Evolutionary conservation across 2,113 vertebrate species (phyloP), one percentile per base, ranked within the genome.

Genomic region (Sander vitreus): DNA sequence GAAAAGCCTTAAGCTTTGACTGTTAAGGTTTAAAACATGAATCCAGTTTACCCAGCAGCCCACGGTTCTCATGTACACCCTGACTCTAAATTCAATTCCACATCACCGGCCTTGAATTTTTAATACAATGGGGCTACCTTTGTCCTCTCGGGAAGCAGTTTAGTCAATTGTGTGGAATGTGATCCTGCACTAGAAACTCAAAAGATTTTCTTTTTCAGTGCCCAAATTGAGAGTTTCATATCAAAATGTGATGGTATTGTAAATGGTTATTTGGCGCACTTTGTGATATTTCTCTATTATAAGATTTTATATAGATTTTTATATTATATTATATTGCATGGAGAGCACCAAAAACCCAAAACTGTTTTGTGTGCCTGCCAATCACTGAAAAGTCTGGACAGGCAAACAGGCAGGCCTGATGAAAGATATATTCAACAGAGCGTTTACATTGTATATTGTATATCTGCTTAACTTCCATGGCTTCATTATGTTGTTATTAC

Each of bases 31-130:
- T 92, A 73, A 74, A 87, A 86, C 48, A 54, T 59, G 66, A 88
- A 74, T 67, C 63, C 57, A 58, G 79, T 78, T 82, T 87, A 65
- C 64, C 80, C 78, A 64, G 62, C 48, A 76, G 69, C 74, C 70
- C 64, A 39, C 57, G n/a, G 57, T 81, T 86, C 68, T 74, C 30
- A 16, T 36, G 36, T 11, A 67, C 80, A 64, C 88, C 67, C 73
- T 74, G 76, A 88, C 75, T 91, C 83, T 74, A 86, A 93, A 92
- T 88, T 89, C 81, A 88, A 90, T 91, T 91, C 90, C 76, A 85
- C 85, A 88, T 87, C 45, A 53, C 76, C 81, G 78, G 82, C 84
- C 83, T 84, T 93, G 73, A 89, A 93, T 87, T 76, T 92, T 93
- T 93, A 85, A 90, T 90, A 91, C 74, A 82, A 88, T 73, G 73